Evolutionary conservation across 2,888 invertebrate species (phyloP).

Genomic region (Agriopis aurantiaria): DNA sequence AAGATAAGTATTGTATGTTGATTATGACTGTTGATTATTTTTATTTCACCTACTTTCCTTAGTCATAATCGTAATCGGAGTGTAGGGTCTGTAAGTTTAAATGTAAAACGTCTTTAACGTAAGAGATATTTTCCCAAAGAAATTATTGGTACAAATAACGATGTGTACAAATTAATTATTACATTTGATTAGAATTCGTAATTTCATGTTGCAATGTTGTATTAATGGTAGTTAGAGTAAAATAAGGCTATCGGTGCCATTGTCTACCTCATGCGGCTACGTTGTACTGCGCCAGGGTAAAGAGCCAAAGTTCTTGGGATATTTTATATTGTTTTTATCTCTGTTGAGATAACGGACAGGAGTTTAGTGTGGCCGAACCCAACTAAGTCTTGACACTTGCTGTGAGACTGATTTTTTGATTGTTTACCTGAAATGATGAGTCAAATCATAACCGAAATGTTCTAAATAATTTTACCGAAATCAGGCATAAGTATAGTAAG

Average conservation of each 20-base stretch:
- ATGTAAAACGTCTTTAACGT: conserved; percentile 59
- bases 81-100: conserved; percentile 68
- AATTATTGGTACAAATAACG: conserved; percentile 84
- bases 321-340: conserved; percentile 73
- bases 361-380: conserved; percentile 50
- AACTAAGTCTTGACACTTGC: conserved; percentile 54
- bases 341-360: conserved; percentile 62
- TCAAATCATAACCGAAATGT: conserved; percentile 9
- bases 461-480: conserved; percentile 5
- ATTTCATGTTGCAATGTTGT: conserved; percentile 83
- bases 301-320: conserved; percentile 80
- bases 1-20: conserved; percentile 63
- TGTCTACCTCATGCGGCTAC: conserved; percentile 79
- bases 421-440: conserved; percentile 42
- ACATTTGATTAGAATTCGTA: conserved; percentile 75
- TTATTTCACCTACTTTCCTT: conserved; percentile 75
- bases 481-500: conserved; percentile 12
- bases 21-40: conserved; percentile 83
- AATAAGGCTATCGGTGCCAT: conserved; percentile 73
- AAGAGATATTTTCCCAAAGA: conserved; percentile 82
- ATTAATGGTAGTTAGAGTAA: conserved; percentile 77
- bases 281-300: conserved; percentile 73
- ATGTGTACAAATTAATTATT: conserved; percentile 83
- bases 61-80: conserved; percentile 63
- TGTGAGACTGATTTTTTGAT: conserved; percentile 76